Conservation (phyloP, 2,797 vertebrate genomes). For the Falco columbarius region DNA sequence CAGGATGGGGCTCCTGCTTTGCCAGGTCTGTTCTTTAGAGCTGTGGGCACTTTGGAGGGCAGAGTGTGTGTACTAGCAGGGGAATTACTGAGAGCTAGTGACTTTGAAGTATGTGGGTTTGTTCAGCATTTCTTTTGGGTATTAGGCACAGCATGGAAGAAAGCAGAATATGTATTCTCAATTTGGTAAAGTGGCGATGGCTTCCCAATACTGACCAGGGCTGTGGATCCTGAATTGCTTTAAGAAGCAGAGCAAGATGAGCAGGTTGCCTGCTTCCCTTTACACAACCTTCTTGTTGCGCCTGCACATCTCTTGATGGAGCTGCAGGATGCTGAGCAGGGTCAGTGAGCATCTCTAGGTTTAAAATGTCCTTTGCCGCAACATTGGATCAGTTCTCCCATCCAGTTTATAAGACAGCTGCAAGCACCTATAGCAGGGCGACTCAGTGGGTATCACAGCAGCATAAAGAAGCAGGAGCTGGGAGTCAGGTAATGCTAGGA, state of each 20-base stretch:
- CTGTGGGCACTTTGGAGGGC: neutral
- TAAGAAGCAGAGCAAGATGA: neutral
- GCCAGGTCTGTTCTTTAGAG: neutral
- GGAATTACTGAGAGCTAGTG: neutral
- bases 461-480: neutral
- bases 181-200: neutral
- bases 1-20: neutral
- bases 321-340: neutral
- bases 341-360: neutral
- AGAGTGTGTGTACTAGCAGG: neutral
- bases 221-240: neutral
- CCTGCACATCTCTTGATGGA: neutral
- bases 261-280: neutral
- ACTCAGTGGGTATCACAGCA: neutral
- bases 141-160: neutral
- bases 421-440: neutral
- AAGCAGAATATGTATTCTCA: neutral
- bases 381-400: neutral
- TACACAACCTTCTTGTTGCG: neutral
- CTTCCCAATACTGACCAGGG: neutral
- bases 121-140: neutral
- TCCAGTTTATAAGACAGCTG: neutral
- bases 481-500: neutral
- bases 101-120: neutral
- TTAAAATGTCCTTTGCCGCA: neutral